Percentiles rank a stretch among this genome's conserved stretches.
Evolutionary conservation across 1,140 invertebrate genomes (phyloP).

Genomic region (Notospermus geniculatus): DNA sequence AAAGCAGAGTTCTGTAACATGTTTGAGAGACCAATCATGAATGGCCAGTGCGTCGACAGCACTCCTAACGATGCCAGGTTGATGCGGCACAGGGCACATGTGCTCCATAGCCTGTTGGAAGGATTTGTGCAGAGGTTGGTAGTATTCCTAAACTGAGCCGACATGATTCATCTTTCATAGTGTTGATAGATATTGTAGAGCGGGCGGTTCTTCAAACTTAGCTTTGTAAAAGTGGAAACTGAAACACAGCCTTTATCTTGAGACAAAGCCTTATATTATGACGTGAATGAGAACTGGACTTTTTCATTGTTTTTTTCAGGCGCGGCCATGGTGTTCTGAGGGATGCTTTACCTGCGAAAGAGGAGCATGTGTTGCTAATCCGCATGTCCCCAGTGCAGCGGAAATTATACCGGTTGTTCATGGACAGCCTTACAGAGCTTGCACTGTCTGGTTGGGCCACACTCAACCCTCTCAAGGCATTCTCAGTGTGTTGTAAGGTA

Average conservation of each 20-base stretch:
- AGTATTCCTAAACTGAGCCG: not conserved
- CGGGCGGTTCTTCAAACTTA: too few species aligned
- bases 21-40: conserved; percentile 71
- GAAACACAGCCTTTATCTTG: too few species aligned
- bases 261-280: too few species aligned
- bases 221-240: too few species aligned
- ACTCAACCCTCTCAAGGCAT: conserved; percentile 91
- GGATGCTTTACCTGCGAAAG: conserved; percentile 86
- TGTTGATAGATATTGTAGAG: too few species aligned
- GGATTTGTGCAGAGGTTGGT: conserved; percentile 74
- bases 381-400: conserved; percentile 80
- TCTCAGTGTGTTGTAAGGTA: conserved; percentile 96
- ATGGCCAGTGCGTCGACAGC: conserved; percentile 93
- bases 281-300: not conserved
- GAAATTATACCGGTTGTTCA: conserved; percentile 69
- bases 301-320: conserved; percentile 61
- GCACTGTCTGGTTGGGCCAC: conserved; percentile 66
- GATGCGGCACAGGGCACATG: conserved; percentile 95
- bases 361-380: conserved; percentile 91
- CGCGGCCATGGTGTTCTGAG: conserved; percentile 88
- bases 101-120: conserved; percentile 88
- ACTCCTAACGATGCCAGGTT: conserved; percentile 81
- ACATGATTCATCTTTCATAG: too few species aligned
- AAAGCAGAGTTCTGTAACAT: conserved; percentile 86
- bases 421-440: conserved; percentile 46